Percentiles rank a stretch among this genome's conserved stretches.
These are phyloP conservation scores for Myotis yumanensis DNA, from an alignment of 2,113 vertebrate species.

Conservation along the genomic window DNA sequence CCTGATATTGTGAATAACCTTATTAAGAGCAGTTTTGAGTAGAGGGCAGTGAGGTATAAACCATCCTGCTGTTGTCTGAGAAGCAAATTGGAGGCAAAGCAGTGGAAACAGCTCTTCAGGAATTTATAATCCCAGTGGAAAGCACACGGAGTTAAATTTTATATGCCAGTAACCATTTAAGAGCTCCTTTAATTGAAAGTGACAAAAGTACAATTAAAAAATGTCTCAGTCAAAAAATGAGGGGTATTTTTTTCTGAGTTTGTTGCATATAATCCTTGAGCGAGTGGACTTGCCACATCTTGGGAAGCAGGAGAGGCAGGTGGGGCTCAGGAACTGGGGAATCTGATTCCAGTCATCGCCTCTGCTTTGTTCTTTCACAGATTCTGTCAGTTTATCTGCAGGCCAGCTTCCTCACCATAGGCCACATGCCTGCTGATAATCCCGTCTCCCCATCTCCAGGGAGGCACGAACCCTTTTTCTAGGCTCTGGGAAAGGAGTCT, in stretches of 20 bases:
- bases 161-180: background rate
- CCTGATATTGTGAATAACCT: background rate
- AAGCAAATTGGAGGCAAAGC: background rate
- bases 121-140: background rate
- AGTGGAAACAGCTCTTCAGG: background rate
- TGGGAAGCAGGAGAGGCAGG: background rate
- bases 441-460: background rate
- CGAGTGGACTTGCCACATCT: background rate
- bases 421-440: background rate
- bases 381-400: background rate
- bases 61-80: background rate
- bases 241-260: background rate
- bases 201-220: background rate
- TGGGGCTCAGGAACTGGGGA: background rate
- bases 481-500: background rate
- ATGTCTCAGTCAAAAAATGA: background rate
- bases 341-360: background rate
- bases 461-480: background rate
- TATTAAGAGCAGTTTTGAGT: background rate
- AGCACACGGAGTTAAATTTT: background rate
- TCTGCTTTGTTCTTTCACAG: background rate
- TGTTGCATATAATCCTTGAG: background rate
- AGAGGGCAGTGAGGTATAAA: background rate
- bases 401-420: background rate
- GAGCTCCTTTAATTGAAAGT: background rate